Percentiles rank a stretch among this genome's conserved stretches.
Evolutionary conservation across 2,797 vertebrate genomes (phyloP).

Genomic region (Pempheris klunzingeri): DNA sequence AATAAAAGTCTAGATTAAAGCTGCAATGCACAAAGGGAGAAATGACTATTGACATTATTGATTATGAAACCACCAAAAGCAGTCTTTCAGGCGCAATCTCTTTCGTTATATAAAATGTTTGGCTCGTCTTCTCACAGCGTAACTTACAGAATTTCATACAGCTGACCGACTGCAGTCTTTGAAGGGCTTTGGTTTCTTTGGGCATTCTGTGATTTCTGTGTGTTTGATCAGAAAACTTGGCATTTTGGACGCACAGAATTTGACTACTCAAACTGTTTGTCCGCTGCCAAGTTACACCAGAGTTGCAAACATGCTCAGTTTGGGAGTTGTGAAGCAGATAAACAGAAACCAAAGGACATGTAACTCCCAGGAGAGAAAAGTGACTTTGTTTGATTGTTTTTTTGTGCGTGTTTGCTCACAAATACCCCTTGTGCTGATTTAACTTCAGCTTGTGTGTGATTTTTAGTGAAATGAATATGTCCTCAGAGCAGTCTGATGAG

Average conservation of each 20-base stretch:
- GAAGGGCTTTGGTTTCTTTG: slow-evolving; percentile 66
- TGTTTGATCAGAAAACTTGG: slow-evolving; percentile 62
- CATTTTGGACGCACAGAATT: slow-evolving; percentile 58
- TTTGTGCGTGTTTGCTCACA: slow-evolving; percentile 36
- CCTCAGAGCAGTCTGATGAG: slow-evolving; percentile 3
- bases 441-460: not conserved
- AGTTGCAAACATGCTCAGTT: slow-evolving; percentile 41
- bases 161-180: slow-evolving; percentile 51
- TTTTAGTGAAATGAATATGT: slow-evolving; percentile 19
- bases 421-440: slow-evolving; percentile 25
- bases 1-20: slow-evolving; percentile 57
- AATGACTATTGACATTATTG: slow-evolving; percentile 56
- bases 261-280: slow-evolving; percentile 34
- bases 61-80: slow-evolving; percentile 47
- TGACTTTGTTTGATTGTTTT: slow-evolving; percentile 6
- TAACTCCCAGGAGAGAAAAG: slow-evolving; percentile 15
- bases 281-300: slow-evolving; percentile 43
- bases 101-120: slow-evolving; percentile 51
- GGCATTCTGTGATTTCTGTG: slow-evolving; percentile 32
- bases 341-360: slow-evolving; percentile 39
- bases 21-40: slow-evolving; percentile 20
- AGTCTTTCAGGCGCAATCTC: slow-evolving; percentile 13
- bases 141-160: slow-evolving; percentile 36
- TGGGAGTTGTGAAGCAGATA: slow-evolving; percentile 32
- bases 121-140: slow-evolving; percentile 15